phyloP scores from a whole-genome alignment of 2,888 invertebrate species.

The Seira musarum region DNA sequence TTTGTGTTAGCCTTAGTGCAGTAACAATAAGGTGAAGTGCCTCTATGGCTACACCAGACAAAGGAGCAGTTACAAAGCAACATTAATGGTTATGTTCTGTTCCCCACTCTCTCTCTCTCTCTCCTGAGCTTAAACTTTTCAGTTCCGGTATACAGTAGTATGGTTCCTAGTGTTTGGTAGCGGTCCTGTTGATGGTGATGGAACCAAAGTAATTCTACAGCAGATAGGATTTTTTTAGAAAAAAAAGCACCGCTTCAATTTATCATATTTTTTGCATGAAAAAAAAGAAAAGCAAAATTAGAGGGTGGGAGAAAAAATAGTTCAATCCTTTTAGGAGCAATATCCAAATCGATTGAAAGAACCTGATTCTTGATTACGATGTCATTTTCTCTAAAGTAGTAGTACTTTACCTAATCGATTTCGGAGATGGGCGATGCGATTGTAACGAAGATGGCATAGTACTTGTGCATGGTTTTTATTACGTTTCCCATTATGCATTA shows the following conservation, averaged over 20 bases:
- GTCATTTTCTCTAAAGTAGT: no score
- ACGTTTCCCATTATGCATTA: no score
- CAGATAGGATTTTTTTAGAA: not conserved
- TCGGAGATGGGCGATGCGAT: no score
- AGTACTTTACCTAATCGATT: no score
- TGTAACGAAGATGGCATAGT: no score
- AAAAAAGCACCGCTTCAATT: constrained; percentile 19
- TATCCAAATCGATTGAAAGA: constrained; percentile 5
- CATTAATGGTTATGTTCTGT: constrained; percentile 35
- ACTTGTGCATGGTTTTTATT: no score
- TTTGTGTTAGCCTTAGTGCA: constrained; percentile 5
- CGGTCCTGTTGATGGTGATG: no score
- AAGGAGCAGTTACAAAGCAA: constrained; percentile 17
- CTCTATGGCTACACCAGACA: not conserved
- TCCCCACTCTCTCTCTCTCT: constrained; percentile 4
- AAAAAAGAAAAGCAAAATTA: constrained; percentile 1
- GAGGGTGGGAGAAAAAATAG: not conserved
- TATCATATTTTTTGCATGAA: constrained; percentile 29
- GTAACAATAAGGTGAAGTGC: constrained; percentile 19
- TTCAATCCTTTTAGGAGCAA: constrained; percentile 8
- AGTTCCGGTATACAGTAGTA: constrained; percentile 3
- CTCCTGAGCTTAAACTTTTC: not conserved
- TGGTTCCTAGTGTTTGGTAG: not conserved
- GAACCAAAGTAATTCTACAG: constrained; percentile 8
- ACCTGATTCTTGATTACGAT: constrained; percentile 5